Base-by-base conservation (phyloP, 2,113 vertebrate genomes). In the Heterochromis multidens region DNA sequence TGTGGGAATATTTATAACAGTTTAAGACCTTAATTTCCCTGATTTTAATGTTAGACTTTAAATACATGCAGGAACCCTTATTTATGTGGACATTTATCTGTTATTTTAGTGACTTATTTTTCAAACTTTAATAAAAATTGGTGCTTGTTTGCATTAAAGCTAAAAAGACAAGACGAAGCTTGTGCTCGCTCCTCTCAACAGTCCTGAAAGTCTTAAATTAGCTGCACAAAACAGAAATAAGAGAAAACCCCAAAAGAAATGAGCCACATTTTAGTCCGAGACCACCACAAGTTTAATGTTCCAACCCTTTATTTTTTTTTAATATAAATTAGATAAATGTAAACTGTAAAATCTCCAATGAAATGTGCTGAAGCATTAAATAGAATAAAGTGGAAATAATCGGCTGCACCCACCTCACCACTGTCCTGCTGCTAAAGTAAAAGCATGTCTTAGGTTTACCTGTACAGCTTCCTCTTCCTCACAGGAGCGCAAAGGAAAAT, bases 41-140 rank as follows among this genome's bases (percentile, higher is more conserved):
- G 19, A 19, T 49, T 72, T 72, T 29, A 49, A 72, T 21, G 43
- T 29, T 72, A 11, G 23, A 70, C 37, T 70, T 70, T 27, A 27
- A 70, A 27, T 19, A 27, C 37, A 27, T 70, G 37, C 65, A 46
- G 23, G 46, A 49, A 72, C 25, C 5, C 23, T 46, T 27, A 49
- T 70, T 46, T 46, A 70, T 29, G 65, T 27, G 40, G 4, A 43
- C 11, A 13, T 4, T 12, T 43, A 70, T 0, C 27, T 23, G 29
- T 19, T 46, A 4, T 27, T 9, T 27, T 12, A 43, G 4, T 4
- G 11, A 43, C 4, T 43, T 1, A 72, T 49, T 72, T 43, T 70
- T 11, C 6, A 3, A 70, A 6, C 0, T 46, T 11, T 0, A 27
- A 70, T 46, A 40, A 46, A 6, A 70, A 70, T 23, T 46, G 37